phyloP scores from a whole-genome alignment of 2,888 invertebrate genomes.

The Pheosia gnoma region DNA sequence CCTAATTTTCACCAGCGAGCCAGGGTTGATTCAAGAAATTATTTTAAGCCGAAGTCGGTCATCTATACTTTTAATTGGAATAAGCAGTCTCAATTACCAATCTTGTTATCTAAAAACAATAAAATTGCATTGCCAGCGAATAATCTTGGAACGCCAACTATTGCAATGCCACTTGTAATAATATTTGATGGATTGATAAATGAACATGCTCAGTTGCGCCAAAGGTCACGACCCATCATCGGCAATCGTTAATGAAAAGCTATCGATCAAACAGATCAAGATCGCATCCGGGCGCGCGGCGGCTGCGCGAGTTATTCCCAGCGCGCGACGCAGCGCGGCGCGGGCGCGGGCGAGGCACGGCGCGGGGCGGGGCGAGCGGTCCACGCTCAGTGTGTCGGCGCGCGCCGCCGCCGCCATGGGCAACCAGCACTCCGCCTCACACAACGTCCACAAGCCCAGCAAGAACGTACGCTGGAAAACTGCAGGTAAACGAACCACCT shows the following conservation, averaged over 20 bases:
- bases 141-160: conserved; percentile 9
- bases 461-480: conserved; percentile 94
- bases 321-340: conserved; percentile 52
- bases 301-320: conserved; percentile 73
- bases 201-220: conserved; percentile 42
- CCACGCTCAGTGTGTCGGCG: conserved; percentile 76
- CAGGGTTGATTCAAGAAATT: too few species aligned
- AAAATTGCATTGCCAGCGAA: neutral
- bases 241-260: conserved; percentile 56
- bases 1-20: too few species aligned
- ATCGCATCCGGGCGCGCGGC: conserved; percentile 64
- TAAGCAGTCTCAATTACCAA: too few species aligned
- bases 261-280: conserved; percentile 71
- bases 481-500: conserved; percentile 86
- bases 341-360: conserved; percentile 52
- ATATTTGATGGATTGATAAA: conserved; percentile 27
- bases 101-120: neutral
- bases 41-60: too few species aligned
- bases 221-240: conserved; percentile 53
- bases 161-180: conserved; percentile 19
- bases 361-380: conserved; percentile 54
- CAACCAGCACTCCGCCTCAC: conserved; percentile 80
- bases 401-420: conserved; percentile 82
- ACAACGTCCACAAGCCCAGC: conserved; percentile 83
- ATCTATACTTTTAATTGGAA: too few species aligned